phyloP scores from a whole-genome alignment of 2,888 invertebrate species.

The Spodoptera littoralis region DNA sequence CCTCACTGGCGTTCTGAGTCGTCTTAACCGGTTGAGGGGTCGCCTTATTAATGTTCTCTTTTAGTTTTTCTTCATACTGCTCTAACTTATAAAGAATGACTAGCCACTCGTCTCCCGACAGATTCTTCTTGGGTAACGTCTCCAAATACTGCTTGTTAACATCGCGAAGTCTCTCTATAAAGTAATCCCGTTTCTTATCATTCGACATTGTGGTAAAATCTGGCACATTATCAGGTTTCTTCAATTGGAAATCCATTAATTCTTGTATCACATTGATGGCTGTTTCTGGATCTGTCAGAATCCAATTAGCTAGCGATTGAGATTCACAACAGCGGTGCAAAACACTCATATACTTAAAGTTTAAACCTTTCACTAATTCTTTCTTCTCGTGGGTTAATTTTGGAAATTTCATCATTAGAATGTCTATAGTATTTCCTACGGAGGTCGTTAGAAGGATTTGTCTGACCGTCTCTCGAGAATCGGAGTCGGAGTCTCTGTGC shows the following conservation, averaged over 20 bases:
- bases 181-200: slow-evolving; percentile 76
- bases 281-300: slow-evolving; percentile 74
- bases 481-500: slow-evolving; percentile 65
- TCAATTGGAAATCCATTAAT: slow-evolving; percentile 73
- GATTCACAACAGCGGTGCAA: slow-evolving; percentile 78
- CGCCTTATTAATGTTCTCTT: slow-evolving; percentile 72
- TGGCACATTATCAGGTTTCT: slow-evolving; percentile 66
- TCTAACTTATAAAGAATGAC: slow-evolving; percentile 80
- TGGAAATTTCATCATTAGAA: slow-evolving; percentile 78
- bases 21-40: slow-evolving; percentile 59
- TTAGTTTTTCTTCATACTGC: slow-evolving; percentile 74
- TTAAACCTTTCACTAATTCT: slow-evolving; percentile 73
- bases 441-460: slow-evolving; percentile 75
- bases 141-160: slow-evolving; percentile 79
- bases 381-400: slow-evolving; percentile 77
- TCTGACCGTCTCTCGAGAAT: slow-evolving; percentile 73
- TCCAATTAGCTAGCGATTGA: slow-evolving; percentile 74
- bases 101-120: slow-evolving; percentile 82
- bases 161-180: slow-evolving; percentile 72
- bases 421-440: slow-evolving; percentile 77
- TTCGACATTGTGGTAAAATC: slow-evolving; percentile 68
- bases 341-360: slow-evolving; percentile 81
- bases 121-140: slow-evolving; percentile 75
- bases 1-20: slow-evolving; percentile 75
- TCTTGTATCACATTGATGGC: slow-evolving; percentile 79